phyloP scores from a whole-genome alignment of 2,888 invertebrate species.

The Rotaria macrura region DNA sequence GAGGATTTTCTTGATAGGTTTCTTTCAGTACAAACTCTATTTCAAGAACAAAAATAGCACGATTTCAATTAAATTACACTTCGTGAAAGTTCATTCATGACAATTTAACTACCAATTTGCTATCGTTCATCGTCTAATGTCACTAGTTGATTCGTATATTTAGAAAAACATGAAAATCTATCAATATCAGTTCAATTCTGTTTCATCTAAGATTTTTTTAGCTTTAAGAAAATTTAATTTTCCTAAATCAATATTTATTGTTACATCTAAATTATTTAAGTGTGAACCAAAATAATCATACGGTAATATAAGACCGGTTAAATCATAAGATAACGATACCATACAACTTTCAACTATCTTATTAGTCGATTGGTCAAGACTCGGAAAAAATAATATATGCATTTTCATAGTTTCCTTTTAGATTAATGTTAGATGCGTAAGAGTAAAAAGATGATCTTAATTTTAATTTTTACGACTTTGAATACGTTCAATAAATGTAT shows the following conservation, averaged over 20 bases:
- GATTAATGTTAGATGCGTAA: background rate
- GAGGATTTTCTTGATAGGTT: constrained; percentile 1
- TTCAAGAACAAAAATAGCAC: no score
- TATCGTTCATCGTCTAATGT: background rate
- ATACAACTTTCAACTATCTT: background rate
- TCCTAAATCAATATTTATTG: background rate
- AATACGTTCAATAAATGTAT: background rate
- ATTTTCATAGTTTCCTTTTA: no score
- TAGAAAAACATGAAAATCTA: background rate
- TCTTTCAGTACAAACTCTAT: constrained; percentile 14
- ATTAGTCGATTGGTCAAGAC: background rate
- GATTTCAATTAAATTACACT: no score
- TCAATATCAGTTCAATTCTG: background rate
- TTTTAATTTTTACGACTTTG: background rate
- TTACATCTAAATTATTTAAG: background rate
- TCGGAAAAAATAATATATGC: no score
- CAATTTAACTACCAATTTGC: background rate
- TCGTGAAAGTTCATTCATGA: background rate
- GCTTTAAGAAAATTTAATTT: background rate
- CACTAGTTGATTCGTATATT: background rate
- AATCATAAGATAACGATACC: background rate
- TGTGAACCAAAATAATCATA: constrained; percentile 3
- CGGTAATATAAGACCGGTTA: background rate
- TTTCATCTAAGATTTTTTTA: no score
- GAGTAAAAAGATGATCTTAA: background rate